phyloP scores from a whole-genome alignment of 2,113 vertebrate genomes.

The Hyperoodon ampullatus region DNA sequence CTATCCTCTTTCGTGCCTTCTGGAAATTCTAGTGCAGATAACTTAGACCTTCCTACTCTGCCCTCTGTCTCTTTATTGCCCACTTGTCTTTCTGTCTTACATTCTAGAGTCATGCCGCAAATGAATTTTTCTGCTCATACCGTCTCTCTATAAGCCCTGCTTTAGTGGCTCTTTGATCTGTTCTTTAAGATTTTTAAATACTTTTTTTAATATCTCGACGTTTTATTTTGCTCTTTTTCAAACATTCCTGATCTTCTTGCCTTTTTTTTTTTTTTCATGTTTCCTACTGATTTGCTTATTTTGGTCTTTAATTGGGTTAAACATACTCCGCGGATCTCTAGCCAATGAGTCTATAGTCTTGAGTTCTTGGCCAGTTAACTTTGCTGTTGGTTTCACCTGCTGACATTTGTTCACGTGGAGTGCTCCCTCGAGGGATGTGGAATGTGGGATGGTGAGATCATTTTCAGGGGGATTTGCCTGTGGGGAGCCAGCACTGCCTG shows the following conservation, averaged over 20 bases:
- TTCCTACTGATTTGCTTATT: not conserved
- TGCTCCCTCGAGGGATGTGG: not conserved
- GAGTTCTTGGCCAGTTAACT: not conserved
- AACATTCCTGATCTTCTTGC: not conserved
- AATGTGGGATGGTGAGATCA: not conserved
- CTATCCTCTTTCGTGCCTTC: not conserved
- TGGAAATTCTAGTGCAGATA: not conserved
- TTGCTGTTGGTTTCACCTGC: not conserved
- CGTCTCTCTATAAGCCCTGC: not conserved
- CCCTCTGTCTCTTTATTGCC: fast-evolving
- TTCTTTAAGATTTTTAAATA: not conserved
- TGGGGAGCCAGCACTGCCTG: not conserved
- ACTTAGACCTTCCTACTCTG: not conserved
- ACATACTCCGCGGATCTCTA: not conserved
- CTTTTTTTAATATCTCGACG: not conserved
- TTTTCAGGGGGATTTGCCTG: not conserved
- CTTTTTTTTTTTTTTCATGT: not conserved
- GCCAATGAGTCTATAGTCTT: not conserved
- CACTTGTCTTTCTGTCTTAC: not conserved
- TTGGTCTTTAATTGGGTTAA: not conserved
- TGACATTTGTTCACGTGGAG: not conserved
- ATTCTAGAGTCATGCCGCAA: not conserved
- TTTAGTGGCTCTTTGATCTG: not conserved
- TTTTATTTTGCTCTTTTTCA: not conserved
- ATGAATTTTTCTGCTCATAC: not conserved